phyloP scores from a whole-genome alignment of 1,140 invertebrate genomes.

The Atta texana region DNA sequence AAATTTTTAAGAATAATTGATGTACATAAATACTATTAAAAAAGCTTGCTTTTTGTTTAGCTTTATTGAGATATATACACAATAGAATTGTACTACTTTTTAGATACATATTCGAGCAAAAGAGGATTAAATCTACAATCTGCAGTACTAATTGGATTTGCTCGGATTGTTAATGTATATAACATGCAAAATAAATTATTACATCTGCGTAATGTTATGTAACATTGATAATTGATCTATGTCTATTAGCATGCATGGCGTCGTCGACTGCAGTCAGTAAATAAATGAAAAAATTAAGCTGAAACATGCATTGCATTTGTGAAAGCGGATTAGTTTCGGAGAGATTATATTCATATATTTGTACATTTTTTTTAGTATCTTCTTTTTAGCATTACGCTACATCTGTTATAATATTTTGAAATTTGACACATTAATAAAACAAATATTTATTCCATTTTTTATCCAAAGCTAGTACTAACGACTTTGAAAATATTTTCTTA shows the following conservation, averaged over 20 bases:
- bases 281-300: conserved; percentile 1
- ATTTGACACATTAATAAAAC: conserved; percentile 4
- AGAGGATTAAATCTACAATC: conserved; percentile 12
- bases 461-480: background rate
- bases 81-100: background rate
- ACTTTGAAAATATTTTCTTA: background rate
- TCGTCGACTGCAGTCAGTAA: background rate
- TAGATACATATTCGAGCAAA: background rate
- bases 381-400: background rate
- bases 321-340: background rate
- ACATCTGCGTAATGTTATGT: background rate
- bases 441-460: background rate
- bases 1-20: too few relatives aligned
- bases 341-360: background rate
- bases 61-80: background rate
- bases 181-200: background rate
- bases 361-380: background rate
- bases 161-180: conserved; percentile 5
- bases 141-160: conserved; percentile 13
- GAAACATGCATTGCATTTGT: background rate
- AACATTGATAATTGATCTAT: conserved; percentile 26
- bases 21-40: too few relatives aligned
- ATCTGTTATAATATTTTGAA: background rate
- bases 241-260: background rate
- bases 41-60: background rate